Evolutionary conservation across 2,888 invertebrate species (phyloP).

Genomic region (Siphlonurus alternatus): DNA sequence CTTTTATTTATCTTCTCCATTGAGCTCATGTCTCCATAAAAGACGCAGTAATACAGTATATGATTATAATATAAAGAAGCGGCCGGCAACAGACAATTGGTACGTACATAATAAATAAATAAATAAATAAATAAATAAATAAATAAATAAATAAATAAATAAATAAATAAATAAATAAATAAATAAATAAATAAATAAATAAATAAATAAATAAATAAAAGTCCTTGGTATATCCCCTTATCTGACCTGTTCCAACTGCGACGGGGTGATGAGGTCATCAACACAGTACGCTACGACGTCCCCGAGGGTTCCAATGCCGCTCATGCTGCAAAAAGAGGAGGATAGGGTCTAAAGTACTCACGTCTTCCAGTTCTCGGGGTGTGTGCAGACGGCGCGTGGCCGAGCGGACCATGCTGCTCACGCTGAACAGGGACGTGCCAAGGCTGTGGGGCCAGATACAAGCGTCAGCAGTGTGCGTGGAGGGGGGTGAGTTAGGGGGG

Average conservation of each 20-base stretch:
- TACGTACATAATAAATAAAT: constrained; percentile 8
- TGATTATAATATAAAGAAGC: too few species aligned
- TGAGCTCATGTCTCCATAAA: too few species aligned
- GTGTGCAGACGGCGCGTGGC: constrained; percentile 58
- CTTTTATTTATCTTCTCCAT: too few species aligned
- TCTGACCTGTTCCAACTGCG: not conserved
- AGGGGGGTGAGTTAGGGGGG: too few species aligned
- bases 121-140: not conserved
- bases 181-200: not conserved
- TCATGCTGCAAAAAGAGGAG: not conserved
- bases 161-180: not conserved
- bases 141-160: constrained; percentile 1
- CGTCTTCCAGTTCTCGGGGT: constrained; percentile 57
- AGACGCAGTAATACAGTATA: too few species aligned
- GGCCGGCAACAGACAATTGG: too few species aligned
- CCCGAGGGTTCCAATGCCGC: not conserved
- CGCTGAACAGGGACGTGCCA: constrained; percentile 49
- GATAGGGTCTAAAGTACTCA: constrained; percentile 24
- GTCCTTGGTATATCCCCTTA: too few species aligned
- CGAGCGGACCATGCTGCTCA: constrained; percentile 53
- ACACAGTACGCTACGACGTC: not conserved
- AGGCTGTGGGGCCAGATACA: constrained; percentile 35
- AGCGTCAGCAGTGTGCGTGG: too few species aligned
- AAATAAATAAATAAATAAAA: constrained; percentile 1
- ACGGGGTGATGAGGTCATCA: not conserved